These are phyloP conservation scores for Macrotrachela quadricornifera DNA, from an alignment of 1,140 invertebrate species.

Conservation along the genomic window DNA sequence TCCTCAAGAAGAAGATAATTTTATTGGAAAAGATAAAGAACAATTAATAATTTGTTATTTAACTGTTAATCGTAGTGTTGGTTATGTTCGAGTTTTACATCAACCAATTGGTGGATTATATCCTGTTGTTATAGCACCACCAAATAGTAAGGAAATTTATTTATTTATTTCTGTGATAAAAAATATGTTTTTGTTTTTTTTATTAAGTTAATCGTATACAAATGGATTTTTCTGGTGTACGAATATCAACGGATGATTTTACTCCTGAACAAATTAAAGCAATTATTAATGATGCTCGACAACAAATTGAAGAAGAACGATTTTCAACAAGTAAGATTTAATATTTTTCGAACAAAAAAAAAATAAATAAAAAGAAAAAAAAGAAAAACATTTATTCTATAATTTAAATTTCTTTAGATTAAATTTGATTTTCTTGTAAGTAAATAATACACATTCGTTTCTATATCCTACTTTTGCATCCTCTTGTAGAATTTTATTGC, in stretches of 20 bases:
- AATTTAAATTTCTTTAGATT: too few species aligned
- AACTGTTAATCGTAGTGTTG: constrained; percentile 19
- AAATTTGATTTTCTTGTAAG: too few species aligned
- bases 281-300: constrained; percentile 3
- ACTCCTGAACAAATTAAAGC: constrained; percentile 8
- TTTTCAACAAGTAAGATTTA: too few species aligned
- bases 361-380: too few species aligned
- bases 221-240: constrained; percentile 6
- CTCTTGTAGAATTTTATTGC: too few species aligned
- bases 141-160: constrained; percentile 14
- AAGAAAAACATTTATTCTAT: too few species aligned
- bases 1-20: constrained; percentile 9
- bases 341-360: too few species aligned
- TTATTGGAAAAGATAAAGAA: constrained; percentile 13
- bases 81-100: constrained; percentile 17
- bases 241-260: constrained; percentile 5
- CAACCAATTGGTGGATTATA: constrained; percentile 24
- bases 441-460: too few species aligned
- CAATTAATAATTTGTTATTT: constrained; percentile 22
- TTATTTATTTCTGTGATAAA: not conserved
- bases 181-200: not conserved
- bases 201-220: not conserved
- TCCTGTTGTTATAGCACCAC: constrained; percentile 18
- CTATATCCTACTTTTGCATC: too few species aligned
- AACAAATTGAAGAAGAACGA: constrained; percentile 5